Evolutionary conservation across 1,140 invertebrate species (phyloP), one percentile per base, ranked within the genome.

Genomic region (Matsumurasca onukii): DNA sequence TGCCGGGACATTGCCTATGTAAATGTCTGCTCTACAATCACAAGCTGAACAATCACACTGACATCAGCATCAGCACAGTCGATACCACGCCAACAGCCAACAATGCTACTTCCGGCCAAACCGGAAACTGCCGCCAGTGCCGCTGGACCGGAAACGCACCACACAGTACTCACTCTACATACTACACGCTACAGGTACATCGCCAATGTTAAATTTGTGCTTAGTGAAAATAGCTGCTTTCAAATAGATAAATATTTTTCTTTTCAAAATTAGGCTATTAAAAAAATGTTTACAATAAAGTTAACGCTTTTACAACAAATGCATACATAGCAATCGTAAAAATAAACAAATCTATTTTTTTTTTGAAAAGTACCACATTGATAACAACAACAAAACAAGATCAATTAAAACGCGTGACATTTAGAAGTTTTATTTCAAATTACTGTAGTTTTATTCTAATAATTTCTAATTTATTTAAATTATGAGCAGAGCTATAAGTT

Each of bases 71-170:
- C 55, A 59, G n/a, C n/a, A n/a, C 55, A n/a, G n/a, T n/a, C n/a
- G n/a, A 59, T 22, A 59, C 30, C 55, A 59, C 22, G 48, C 48
- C 62, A 22, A 65, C 48, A 29, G 27, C 34, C 39, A 65, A 65
- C 62, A 65, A 65, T 48, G 22, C n/a, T 39, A 45, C 62, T 65
- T 65, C 62, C 62, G 62, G 62, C 27, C 62, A 3, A 24, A 65
- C 31, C 62, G 62, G 62, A 65, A 63, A 63, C 59, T 45, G 30
- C 25, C 22, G 55, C 24, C 34, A n/a, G 34, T 2, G 62, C 31
- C 31, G 29, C 30, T 39, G 62, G 62, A 65, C 39, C 30, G 25
- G n/a, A 5, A 51, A 51, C 49, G 24, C 49, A 51, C 24, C 49
- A 51, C 49, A 45, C 17, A 9, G 17, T 17, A 45, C 34, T 45